These are phyloP conservation scores for Cryptotis parvus DNA, from an alignment of 2,113 vertebrate genomes.

Conservation along the genomic window DNA sequence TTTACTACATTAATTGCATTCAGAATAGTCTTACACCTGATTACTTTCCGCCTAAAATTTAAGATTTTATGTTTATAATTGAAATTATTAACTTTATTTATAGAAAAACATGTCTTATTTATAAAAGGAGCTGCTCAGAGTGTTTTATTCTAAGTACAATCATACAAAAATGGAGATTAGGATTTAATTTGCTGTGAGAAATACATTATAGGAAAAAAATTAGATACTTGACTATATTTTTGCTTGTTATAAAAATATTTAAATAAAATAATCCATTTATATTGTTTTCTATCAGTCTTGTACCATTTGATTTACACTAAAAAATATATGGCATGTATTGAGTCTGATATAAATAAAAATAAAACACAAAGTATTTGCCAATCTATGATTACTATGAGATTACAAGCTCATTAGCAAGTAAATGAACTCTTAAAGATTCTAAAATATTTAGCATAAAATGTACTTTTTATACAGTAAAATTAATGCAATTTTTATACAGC, in stretches of 20 bases:
- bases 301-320: background rate
- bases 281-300: too few relatives aligned
- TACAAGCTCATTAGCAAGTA: background rate
- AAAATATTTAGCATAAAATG: background rate
- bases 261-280: too few relatives aligned
- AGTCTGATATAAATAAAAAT: background rate
- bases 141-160: too few relatives aligned
- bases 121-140: too few relatives aligned
- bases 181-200: too few relatives aligned
- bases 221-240: too few relatives aligned
- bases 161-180: too few relatives aligned
- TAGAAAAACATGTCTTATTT: too few relatives aligned
- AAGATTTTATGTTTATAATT: slow-evolving; percentile 61
- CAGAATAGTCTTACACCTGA: slow-evolving; percentile 59
- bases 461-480: too few relatives aligned
- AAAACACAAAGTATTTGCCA: background rate
- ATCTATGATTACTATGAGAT: background rate
- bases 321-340: background rate
- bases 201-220: too few relatives aligned
- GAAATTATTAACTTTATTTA: slow-evolving; percentile 41
- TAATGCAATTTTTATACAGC: background rate
- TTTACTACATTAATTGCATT: slow-evolving; percentile 56
- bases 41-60: slow-evolving; percentile 52
- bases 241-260: too few relatives aligned
- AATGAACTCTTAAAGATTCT: background rate